A percentile compares a stretch with the other conserved stretches of the same genome.
phyloP scores from a whole-genome alignment of 92 coral and sea anemone species.

The Epizoanthus stellaris region DNA sequence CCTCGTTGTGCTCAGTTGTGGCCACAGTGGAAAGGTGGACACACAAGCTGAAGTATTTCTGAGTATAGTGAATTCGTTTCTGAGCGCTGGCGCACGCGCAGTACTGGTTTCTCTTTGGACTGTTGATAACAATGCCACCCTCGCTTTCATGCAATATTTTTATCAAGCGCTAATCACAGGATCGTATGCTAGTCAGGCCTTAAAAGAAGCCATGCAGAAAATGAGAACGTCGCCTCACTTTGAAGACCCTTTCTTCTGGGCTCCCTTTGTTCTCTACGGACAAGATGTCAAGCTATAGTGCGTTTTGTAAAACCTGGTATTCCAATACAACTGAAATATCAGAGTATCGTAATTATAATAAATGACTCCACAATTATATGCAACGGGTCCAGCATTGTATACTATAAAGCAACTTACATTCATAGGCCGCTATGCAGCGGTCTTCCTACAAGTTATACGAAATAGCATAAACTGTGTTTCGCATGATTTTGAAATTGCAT shows the following conservation, averaged over 20 bases:
- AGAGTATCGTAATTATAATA: too few species aligned
- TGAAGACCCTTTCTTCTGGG: conserved; percentile 3
- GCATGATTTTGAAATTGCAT: too few species aligned
- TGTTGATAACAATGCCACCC: background rate
- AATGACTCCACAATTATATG: too few species aligned
- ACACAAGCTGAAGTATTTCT: background rate
- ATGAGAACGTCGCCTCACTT: background rate
- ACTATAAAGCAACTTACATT: too few species aligned
- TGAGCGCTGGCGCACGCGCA: conserved; percentile 10
- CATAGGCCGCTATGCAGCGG: too few species aligned
- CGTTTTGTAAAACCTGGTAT: background rate
- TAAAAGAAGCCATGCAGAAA: conserved; percentile 2
- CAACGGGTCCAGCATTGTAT: too few species aligned
- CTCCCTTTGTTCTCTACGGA: conserved; percentile 5
- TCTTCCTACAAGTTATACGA: too few species aligned
- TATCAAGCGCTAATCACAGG: background rate
- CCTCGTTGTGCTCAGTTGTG: background rate
- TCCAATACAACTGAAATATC: too few species aligned
- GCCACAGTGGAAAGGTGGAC: background rate
- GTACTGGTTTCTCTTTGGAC: conserved; percentile 3
- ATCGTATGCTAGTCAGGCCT: background rate
- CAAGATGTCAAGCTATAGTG: background rate
- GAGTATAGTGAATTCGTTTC: background rate
- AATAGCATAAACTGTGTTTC: too few species aligned
- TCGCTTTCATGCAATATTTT: background rate